Evolutionary conservation across 92 coral and sea anemone genomes (phyloP).

Genomic region (Phymanthus crucifer): DNA sequence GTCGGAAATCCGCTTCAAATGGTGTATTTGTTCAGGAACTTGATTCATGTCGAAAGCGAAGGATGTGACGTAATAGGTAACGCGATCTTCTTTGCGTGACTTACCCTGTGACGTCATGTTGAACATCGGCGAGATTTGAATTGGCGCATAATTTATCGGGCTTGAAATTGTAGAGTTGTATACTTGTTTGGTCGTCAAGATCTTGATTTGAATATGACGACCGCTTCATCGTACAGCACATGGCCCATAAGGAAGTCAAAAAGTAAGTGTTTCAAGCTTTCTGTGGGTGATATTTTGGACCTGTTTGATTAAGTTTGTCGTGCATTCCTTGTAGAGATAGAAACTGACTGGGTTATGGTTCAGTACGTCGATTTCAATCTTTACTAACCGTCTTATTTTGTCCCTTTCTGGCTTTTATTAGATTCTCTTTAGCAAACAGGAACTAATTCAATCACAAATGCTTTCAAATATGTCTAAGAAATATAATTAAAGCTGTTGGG

Average conservation of each 20-base stretch:
- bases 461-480: neutral
- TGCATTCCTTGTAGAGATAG: conserved; percentile 1
- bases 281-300: neutral
- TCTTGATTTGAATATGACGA: conserved; percentile 7
- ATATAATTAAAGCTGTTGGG: neutral
- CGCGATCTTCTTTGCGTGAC: conserved; percentile 36
- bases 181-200: conserved; percentile 5
- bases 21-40: neutral
- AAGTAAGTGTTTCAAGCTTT: conserved; percentile 26
- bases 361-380: conserved; percentile 14
- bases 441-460: neutral
- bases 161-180: conserved; percentile 12
- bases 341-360: conserved; percentile 5
- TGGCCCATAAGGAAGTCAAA: conserved; percentile 50
- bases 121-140: conserved; percentile 46
- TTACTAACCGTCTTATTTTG: neutral
- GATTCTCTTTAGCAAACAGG: neutral
- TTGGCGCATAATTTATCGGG: conserved; percentile 35
- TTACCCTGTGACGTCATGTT: conserved; percentile 20
- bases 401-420: neutral
- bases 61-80: conserved; percentile 19
- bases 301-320: conserved; percentile 1
- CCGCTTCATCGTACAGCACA: conserved; percentile 28
- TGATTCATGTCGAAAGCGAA: neutral
- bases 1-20: neutral